These are phyloP conservation scores for Echeneis naucrates DNA, from an alignment of 2,797 vertebrate genomes.

Conservation along the genomic window DNA sequence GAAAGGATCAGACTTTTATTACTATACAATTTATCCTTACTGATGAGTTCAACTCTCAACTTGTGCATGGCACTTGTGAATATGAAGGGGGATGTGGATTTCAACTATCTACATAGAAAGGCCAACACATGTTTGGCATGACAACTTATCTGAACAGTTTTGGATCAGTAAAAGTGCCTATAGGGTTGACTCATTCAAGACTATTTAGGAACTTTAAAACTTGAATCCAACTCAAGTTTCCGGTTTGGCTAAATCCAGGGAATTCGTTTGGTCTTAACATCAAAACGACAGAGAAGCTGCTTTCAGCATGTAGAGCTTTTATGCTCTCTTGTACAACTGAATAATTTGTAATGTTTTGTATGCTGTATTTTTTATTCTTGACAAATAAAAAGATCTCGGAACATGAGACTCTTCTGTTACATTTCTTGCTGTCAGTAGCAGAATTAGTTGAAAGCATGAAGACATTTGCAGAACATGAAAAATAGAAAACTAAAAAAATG, in stretches of 20 bases:
- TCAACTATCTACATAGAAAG: constrained; percentile 32
- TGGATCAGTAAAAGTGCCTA: constrained; percentile 70
- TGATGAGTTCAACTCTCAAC: constrained; percentile 27
- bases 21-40: constrained; percentile 37
- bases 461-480: constrained; percentile 18
- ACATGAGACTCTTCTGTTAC: constrained; percentile 57
- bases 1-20: constrained; percentile 8
- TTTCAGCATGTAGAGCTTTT: constrained; percentile 67
- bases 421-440: constrained; percentile 64
- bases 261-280: constrained; percentile 64
- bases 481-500: constrained; percentile 28
- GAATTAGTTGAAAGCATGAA: constrained; percentile 3
- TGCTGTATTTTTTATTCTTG: constrained; percentile 83
- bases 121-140: constrained; percentile 18
- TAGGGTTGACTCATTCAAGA: constrained; percentile 26
- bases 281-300: constrained; percentile 59
- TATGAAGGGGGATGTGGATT: constrained; percentile 18
- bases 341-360: constrained; percentile 85
- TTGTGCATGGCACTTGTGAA: constrained; percentile 38
- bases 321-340: constrained; percentile 71
- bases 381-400: constrained; percentile 81
- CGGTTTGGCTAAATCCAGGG: constrained; percentile 56
- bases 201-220: constrained; percentile 37
- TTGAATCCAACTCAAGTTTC: constrained; percentile 58
- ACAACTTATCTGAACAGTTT: constrained; percentile 40